Evolutionary conservation across 2,888 invertebrate genomes (phyloP), one percentile per base, ranked within the genome.

Genomic region (Platypus cylindrus): DNA sequence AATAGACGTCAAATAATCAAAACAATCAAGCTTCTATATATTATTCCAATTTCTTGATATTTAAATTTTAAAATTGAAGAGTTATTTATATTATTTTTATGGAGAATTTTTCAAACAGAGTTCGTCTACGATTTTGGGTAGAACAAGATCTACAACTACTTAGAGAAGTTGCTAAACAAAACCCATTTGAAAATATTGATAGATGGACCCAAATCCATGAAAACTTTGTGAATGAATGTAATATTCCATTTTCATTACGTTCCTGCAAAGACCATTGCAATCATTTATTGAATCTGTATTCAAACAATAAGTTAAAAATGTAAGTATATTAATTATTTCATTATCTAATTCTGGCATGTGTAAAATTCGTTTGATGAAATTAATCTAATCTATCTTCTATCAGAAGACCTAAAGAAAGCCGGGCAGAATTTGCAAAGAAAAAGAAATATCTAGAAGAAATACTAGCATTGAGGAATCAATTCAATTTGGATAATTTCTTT

Each of bases 211-310:
- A 35, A 16, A 29, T 43, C 7, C 38, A 41, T 26, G 40, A 43
- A 36, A 38, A 43, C 22, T 38, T 43, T 17, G 36, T 41, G 9
- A 33, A 34, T 17, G 34, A 34, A 32, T 36, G 38, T 17, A 37
- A 37, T 25, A 32, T 37, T 4, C 36, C 35, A 2, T 41, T 44
- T 29, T 39, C 41, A 4, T 25, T 41, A 22, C 14, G 39, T 18
- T 39, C 44, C 5, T 37, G 40, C 26, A 44, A 44, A 30, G 44
- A 44, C 24, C 44, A 44, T 29, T 36, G 27, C 13, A 38, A 37
- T 32, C 42, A 38, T 30, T 32, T 42, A 17, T 11, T 39, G 5
- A 39, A 37, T 33, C 33, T 38, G 14, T 32, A 37, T 16, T 20
- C 37, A 14, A 34, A 39, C 20, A 32, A 29, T 16, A 20, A 28